Base-by-base conservation (phyloP, 2,113 vertebrate genomes). In the Corythaixoides concolor region DNA sequence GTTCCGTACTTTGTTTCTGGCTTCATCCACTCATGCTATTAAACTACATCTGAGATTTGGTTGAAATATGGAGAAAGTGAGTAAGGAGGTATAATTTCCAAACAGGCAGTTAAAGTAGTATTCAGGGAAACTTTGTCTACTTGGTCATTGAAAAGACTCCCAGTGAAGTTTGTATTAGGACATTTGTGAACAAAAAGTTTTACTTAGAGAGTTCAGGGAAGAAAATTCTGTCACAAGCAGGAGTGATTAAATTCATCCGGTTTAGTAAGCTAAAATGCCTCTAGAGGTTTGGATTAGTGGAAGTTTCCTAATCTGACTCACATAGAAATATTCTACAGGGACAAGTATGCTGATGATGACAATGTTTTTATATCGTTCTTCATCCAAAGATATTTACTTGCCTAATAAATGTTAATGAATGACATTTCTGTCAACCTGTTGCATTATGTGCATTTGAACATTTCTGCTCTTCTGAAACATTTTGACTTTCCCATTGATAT, bases 251-350 rank as follows among this genome's bases (percentile, higher is more conserved):
- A 58, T 89, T 95, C 69, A 75, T 92, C 56, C 90, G 87, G 64
- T 37, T 89, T 49, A 75, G 64, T 56, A 58, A 58, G 69, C 43
- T 82, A 64, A 88, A 92, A 78, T 78, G 69, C 64, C 62, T 81
- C 64, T 47, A 53, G 88, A 86, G 79, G 60, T 74, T 78, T 97
- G 96, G 88, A 87, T 96, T 90, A 90, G 85, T 88, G 23, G 19
- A 84, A 53, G 53, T 86, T 88, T 81, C 28, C 60, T 90, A 60
- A 68, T 45, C 30, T 17, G 43, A 47, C 67, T 92, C 58, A 35
- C 37, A 55, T 5, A 69, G 83, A 74, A 77, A 24, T 88, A 55
- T 11, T 68, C 88, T 74, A 19, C 41, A n/a, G 85, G 82, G 83
- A 70, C 37, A 69, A 78, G 22, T 33, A 23, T 64, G 83, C 39